These are phyloP conservation scores for Aethes cnicana DNA, from an alignment of 2,888 invertebrate genomes.

Conservation along the genomic window DNA sequence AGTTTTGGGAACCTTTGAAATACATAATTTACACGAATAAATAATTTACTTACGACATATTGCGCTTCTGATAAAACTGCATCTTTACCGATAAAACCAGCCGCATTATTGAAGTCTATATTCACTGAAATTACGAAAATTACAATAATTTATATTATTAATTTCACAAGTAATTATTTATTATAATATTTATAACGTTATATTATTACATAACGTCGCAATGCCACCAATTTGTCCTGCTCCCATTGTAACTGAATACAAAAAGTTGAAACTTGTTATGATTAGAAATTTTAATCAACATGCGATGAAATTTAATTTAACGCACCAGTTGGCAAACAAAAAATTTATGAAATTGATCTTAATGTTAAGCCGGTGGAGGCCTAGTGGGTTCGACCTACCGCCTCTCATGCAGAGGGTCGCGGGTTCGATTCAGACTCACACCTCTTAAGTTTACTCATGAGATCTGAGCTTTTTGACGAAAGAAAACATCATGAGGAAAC, in stretches of 20 bases:
- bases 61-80: conserved; percentile 58
- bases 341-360: too few species aligned
- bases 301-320: conserved; percentile 15
- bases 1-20: too few species aligned
- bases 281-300: conserved; percentile 7
- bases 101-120: conserved; percentile 35
- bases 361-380: too few species aligned
- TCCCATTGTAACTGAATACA: conserved; percentile 41
- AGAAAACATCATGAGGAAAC: too few species aligned
- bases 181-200: not conserved
- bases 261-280: not conserved
- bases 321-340: conserved; percentile 12
- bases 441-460: too few species aligned
- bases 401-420: too few species aligned
- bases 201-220: conserved; percentile 44
- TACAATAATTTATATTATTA: not conserved
- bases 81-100: conserved; percentile 30
- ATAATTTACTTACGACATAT: conserved; percentile 52
- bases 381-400: too few species aligned
- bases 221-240: conserved; percentile 52
- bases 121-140: conserved; percentile 32
- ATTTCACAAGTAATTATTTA: not conserved
- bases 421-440: too few species aligned
- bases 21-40: too few species aligned
- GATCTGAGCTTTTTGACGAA: too few species aligned